A percentile compares a stretch with the other conserved stretches of the same genome.
phyloP scores from a whole-genome alignment of 2,797 vertebrate genomes.

The Channallabes apus region DNA sequence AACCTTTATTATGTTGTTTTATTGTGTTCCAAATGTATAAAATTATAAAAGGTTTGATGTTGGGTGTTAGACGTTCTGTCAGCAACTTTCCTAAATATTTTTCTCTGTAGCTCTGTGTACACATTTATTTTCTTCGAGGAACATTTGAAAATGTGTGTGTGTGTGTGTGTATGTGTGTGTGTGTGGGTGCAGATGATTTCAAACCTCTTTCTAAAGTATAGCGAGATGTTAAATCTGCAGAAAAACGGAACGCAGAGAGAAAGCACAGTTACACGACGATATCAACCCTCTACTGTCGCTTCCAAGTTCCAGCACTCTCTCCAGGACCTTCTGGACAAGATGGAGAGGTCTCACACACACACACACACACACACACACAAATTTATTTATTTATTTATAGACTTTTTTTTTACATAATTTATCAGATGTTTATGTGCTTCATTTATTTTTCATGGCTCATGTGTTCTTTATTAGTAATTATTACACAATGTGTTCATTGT shows the following conservation, averaged over 20 bases:
- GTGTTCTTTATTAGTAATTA: too few relatives aligned
- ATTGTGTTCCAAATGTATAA: too few relatives aligned
- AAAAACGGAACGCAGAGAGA: constrained; percentile 75
- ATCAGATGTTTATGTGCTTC: too few relatives aligned
- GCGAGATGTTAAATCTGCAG: constrained; percentile 79
- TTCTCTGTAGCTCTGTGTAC: not conserved
- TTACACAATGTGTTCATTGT: too few relatives aligned
- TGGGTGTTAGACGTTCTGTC: not conserved
- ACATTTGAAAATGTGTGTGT: constrained; percentile 27
- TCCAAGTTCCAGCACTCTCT: constrained; percentile 95
- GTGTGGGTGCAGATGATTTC: constrained; percentile 81
- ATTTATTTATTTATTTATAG: too few relatives aligned
- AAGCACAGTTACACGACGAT: constrained; percentile 79
- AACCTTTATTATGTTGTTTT: not conserved
- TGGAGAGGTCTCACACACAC: constrained; percentile 82
- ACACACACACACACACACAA: constrained; percentile 21
- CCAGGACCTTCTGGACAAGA: constrained; percentile 91
- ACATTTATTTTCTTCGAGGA: not conserved
- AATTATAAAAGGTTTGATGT: not conserved
- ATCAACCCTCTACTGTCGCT: constrained; percentile 89
- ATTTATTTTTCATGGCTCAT: too few relatives aligned
- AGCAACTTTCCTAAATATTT: not conserved
- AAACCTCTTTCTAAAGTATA: constrained; percentile 87
- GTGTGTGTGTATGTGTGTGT: constrained; percentile 43
- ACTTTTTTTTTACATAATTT: too few relatives aligned